Conservation (phyloP, 2,113 vertebrate genomes). For the Hippopotamus amphibius region DNA sequence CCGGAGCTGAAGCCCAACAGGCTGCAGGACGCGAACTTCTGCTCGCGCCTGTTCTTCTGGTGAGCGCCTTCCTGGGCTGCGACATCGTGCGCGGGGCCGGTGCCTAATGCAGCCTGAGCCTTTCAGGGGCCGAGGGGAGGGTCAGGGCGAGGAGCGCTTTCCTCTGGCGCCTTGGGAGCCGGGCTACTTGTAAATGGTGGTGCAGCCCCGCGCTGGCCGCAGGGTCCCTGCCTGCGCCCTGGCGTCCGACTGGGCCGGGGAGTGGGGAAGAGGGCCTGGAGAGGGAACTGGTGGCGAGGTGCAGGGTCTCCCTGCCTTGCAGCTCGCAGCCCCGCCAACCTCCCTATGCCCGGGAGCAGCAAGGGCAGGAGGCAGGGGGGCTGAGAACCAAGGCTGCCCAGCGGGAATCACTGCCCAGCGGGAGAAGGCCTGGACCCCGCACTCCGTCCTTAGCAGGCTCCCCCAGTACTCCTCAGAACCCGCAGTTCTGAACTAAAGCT, state of each 20-base stretch:
- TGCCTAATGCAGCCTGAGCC: neutral
- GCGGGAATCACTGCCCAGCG: no score
- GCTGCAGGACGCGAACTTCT: slow-evolving; percentile 85
- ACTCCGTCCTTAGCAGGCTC: no score
- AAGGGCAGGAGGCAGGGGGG: neutral
- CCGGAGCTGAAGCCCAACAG: slow-evolving; percentile 84
- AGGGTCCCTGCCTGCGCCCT: neutral
- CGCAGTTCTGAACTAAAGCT: neutral
- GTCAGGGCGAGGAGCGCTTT: no score
- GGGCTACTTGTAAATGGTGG: neutral
- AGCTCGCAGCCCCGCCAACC: neutral
- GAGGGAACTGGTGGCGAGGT: neutral
- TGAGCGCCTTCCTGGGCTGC: slow-evolving; percentile 73
- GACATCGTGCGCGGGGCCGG: neutral
- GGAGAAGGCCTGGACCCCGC: neutral
- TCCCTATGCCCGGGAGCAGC: neutral
- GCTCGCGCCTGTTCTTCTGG: slow-evolving; percentile 88
- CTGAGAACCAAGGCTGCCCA: neutral
- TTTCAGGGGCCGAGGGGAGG: no score
- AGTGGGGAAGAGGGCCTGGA: neutral
- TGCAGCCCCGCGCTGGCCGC: neutral
- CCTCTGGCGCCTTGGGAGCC: no score
- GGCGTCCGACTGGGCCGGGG: neutral
- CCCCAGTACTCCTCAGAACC: neutral
- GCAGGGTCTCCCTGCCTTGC: neutral